A percentile compares a stretch with the other conserved stretches of the same genome.
These are phyloP conservation scores for Acrocephalus arundinaceus DNA, from an alignment of 2,113 vertebrate genomes.

Conservation along the genomic window DNA sequence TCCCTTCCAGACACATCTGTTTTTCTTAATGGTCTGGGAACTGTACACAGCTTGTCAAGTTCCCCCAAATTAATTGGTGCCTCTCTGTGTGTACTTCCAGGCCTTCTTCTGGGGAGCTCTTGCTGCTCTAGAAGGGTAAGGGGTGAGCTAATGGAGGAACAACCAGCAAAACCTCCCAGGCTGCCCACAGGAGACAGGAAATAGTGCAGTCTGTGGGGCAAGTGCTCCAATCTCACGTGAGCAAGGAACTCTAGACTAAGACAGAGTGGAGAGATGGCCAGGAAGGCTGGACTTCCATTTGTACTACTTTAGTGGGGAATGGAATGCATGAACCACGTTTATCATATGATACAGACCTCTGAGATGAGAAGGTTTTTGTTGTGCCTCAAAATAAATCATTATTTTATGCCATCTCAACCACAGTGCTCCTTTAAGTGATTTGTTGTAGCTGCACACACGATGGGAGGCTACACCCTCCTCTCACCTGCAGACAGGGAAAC, in stretches of 20 bases:
- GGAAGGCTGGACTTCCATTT: not conserved
- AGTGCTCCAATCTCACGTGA: not conserved
- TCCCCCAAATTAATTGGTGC: conserved; percentile 16
- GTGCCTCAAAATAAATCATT: not conserved
- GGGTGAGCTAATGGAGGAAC: not conserved
- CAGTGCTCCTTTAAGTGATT: not conserved
- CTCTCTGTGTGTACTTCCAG: not conserved
- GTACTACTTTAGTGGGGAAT: not conserved
- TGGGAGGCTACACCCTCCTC: not conserved
- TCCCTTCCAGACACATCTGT: conserved; percentile 34
- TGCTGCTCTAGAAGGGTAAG: not conserved
- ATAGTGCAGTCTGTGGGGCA: not conserved
- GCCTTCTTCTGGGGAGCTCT: not conserved
- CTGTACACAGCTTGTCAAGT: conserved; percentile 38
- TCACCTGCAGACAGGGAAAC: not conserved
- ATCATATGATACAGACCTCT: not conserved
- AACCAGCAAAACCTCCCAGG: not conserved
- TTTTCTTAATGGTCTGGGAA: conserved; percentile 41
- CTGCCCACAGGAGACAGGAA: not conserved
- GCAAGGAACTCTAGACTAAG: not conserved
- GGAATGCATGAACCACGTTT: not conserved
- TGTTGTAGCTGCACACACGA: not conserved
- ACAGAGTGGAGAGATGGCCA: not conserved
- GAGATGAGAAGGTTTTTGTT: not conserved
- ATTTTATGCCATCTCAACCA: not conserved